These are phyloP conservation scores for Actinopyga echinites DNA, from an alignment of 53 echinoderm and acorn worm species.

Conservation along the genomic window DNA sequence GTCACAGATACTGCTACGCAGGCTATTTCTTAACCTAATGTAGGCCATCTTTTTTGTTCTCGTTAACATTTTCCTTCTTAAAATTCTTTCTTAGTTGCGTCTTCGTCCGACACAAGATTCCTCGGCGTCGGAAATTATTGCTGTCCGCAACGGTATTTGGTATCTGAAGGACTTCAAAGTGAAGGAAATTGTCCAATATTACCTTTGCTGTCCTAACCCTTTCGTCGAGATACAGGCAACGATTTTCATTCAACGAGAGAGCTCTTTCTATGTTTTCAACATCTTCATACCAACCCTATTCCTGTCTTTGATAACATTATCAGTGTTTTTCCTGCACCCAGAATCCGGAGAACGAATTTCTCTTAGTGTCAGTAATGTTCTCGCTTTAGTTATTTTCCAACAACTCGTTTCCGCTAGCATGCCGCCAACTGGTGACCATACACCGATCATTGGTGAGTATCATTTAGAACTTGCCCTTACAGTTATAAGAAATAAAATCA, in stretches of 20 bases:
- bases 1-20: not conserved
- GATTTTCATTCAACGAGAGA: conserved; percentile 39
- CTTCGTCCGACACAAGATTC: not conserved
- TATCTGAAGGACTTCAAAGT: not conserved
- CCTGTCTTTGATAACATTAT: conserved; percentile 37
- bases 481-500: too few species aligned
- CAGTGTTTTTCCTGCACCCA: conserved; percentile 56
- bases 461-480: too few species aligned
- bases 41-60: not conserved
- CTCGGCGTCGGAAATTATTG: not conserved
- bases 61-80: not conserved
- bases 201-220: conserved; percentile 54
- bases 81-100: not conserved
- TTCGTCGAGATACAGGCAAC: conserved; percentile 51
- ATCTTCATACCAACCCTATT: conserved; percentile 56
- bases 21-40: not conserved
- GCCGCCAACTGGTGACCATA: conserved; percentile 62
- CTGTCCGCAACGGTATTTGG: conserved; percentile 7
- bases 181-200: conserved; percentile 1
- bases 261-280: conserved; percentile 48
- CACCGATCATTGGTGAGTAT: conserved; percentile 59
- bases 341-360: conserved; percentile 63
- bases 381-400: conserved; percentile 55
- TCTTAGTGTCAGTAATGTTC: conserved; percentile 48
- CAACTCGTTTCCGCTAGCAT: conserved; percentile 51